phyloP scores from a whole-genome alignment of 2,113 vertebrate genomes.

The Gymnocephalus cernua region DNA sequence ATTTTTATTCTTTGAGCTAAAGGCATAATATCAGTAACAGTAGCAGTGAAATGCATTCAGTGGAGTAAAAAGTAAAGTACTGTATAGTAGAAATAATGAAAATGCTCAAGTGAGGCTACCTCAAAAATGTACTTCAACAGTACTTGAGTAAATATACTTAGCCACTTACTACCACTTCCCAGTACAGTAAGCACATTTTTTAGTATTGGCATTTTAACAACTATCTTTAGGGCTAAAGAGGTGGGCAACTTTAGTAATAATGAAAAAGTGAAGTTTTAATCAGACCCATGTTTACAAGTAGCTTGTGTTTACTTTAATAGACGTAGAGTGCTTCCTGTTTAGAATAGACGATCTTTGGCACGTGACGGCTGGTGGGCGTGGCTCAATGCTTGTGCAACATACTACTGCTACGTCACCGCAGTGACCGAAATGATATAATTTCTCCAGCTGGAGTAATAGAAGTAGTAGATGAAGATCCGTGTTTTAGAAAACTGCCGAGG shows the following conservation, averaged over 20 bases:
- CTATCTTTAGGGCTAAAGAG: too few relatives aligned
- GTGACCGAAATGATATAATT: not conserved
- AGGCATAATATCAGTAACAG: too few relatives aligned
- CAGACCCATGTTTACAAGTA: not conserved
- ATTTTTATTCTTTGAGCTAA: too few relatives aligned
- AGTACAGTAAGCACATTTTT: too few relatives aligned
- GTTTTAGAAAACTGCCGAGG: not conserved
- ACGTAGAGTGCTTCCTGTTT: not conserved
- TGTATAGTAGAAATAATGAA: not conserved
- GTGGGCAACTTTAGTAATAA: too few relatives aligned
- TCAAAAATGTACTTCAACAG: not conserved
- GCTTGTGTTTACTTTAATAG: not conserved
- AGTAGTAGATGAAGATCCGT: not conserved
- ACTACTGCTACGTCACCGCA: not conserved
- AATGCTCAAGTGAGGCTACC: not conserved
- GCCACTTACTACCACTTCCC: too few relatives aligned
- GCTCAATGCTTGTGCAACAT: slow-evolving; percentile 17
- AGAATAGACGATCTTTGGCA: slow-evolving; percentile 24
- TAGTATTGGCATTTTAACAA: too few relatives aligned
- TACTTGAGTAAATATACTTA: too few relatives aligned
- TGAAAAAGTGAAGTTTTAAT: not conserved
- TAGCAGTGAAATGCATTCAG: not conserved
- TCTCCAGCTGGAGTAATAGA: not conserved
- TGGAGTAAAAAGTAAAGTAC: not conserved
- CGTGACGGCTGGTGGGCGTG: slow-evolving; percentile 14